Conservation (phyloP, 2,113 vertebrate genomes). For the Dicerorhinus sumatrensis region DNA sequence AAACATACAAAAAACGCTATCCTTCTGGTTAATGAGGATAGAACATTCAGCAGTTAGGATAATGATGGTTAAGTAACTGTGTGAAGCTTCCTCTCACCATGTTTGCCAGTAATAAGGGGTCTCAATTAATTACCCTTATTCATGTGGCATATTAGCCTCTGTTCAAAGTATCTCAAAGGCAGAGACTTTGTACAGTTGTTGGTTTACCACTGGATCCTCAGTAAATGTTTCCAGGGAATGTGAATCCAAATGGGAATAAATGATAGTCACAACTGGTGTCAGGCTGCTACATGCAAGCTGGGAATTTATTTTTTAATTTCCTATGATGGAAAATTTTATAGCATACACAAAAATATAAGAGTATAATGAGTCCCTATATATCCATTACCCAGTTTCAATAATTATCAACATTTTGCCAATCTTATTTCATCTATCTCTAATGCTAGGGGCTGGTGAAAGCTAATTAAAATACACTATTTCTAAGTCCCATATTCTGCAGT, state of each 20-base stretch:
- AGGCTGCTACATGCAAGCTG: neutral
- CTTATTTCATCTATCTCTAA: conserved; percentile 1
- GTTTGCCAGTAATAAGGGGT: neutral
- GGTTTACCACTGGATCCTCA: neutral
- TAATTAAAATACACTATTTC: conserved; percentile 44
- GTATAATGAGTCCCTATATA: neutral
- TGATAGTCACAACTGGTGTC: neutral
- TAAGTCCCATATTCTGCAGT: neutral
- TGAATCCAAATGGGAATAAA: neutral
- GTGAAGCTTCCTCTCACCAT: neutral
- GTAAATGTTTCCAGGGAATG: neutral
- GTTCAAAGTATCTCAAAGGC: conserved; percentile 33
- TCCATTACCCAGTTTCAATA: neutral
- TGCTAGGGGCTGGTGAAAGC: neutral
- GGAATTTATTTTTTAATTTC: neutral
- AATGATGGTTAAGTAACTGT: neutral
- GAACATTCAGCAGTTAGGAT: neutral
- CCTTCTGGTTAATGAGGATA: neutral
- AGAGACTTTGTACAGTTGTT: neutral
- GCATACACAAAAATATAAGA: neutral
- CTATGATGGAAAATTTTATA: conserved; percentile 3
- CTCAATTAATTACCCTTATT: neutral
- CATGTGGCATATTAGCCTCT: neutral
- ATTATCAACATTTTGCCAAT: neutral
- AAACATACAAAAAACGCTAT: neutral